Evolutionary conservation across 1,140 invertebrate species (phyloP).

Genomic region (Ceratoteleas bidentatus): DNA sequence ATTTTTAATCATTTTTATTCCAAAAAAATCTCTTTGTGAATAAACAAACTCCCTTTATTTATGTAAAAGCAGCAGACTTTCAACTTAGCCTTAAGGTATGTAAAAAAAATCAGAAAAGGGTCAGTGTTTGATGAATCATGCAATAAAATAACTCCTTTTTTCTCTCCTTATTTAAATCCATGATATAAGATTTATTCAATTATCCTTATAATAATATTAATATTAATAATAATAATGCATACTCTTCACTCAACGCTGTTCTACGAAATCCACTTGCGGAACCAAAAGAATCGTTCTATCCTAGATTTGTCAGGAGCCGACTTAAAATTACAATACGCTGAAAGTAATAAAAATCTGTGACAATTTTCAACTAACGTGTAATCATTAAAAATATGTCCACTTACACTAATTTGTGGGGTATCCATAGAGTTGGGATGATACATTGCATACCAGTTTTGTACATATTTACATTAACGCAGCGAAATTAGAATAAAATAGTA

Average conservation of each 20-base stretch:
- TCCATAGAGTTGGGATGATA: slow-evolving; percentile 35
- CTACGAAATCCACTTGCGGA: slow-evolving; percentile 11
- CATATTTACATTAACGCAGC: too few species aligned
- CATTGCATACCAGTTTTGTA: too few species aligned
- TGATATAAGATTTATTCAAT: slow-evolving; percentile 42
- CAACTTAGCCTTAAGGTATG: too few species aligned
- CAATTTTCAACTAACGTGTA: slow-evolving; percentile 28
- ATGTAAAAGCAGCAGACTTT: too few species aligned
- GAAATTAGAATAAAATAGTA: too few species aligned
- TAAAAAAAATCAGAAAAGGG: too few species aligned
- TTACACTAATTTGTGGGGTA: slow-evolving; percentile 49
- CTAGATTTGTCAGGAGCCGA: slow-evolving; percentile 3
- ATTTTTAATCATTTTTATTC: too few species aligned
- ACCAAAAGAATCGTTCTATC: background rate
- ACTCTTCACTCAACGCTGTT: too few species aligned
- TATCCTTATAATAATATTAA: slow-evolving; percentile 27
- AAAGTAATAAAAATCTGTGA: slow-evolving; percentile 20
- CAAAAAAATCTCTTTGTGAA: too few species aligned
- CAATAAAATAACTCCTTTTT: too few species aligned
- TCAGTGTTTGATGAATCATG: too few species aligned
- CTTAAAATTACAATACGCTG: slow-evolving; percentile 9
- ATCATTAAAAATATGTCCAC: slow-evolving; percentile 42
- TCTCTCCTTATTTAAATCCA: background rate
- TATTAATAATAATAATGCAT: slow-evolving; percentile 11
- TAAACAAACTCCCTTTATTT: too few species aligned